Conservation (phyloP, 2,113 vertebrate genomes). For the Spermophilus dauricus region DNA sequence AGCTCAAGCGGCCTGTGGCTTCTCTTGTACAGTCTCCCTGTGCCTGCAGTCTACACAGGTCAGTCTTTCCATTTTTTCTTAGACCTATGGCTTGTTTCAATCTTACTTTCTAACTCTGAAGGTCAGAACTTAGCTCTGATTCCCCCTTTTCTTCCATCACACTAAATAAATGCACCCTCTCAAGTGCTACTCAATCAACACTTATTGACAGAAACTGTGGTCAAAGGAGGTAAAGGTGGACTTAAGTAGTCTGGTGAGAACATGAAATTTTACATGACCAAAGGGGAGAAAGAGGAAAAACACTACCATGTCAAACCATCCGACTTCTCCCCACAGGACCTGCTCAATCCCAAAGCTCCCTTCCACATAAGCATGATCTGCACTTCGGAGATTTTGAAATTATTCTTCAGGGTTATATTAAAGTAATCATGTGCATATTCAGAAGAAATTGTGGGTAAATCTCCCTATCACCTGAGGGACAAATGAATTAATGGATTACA, state of each 20-base stretch:
- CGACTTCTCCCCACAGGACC: not conserved
- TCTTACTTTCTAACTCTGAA: not conserved
- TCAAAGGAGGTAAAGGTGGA: not conserved
- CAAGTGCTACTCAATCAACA: not conserved
- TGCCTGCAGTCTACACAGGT: not conserved
- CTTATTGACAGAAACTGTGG: not conserved
- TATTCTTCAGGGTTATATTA: not conserved
- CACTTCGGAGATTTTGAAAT: not conserved
- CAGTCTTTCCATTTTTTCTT: not conserved
- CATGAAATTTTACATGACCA: no score
- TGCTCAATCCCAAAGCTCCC: not conserved
- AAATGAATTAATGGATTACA: not conserved
- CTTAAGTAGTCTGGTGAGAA: not conserved
- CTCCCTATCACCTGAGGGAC: not conserved
- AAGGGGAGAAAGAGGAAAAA: not conserved
- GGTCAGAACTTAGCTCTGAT: not conserved
- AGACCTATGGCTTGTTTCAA: not conserved
- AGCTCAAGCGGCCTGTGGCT: not conserved
- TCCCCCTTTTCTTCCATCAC: not conserved
- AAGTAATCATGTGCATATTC: not conserved
- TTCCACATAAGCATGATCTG: not conserved
- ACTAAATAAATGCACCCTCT: not conserved
- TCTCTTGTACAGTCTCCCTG: not conserved
- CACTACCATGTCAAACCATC: not conserved
- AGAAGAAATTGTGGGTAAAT: not conserved